phyloP scores from a whole-genome alignment of 2,113 vertebrate species.

The Lampris incognitus region DNA sequence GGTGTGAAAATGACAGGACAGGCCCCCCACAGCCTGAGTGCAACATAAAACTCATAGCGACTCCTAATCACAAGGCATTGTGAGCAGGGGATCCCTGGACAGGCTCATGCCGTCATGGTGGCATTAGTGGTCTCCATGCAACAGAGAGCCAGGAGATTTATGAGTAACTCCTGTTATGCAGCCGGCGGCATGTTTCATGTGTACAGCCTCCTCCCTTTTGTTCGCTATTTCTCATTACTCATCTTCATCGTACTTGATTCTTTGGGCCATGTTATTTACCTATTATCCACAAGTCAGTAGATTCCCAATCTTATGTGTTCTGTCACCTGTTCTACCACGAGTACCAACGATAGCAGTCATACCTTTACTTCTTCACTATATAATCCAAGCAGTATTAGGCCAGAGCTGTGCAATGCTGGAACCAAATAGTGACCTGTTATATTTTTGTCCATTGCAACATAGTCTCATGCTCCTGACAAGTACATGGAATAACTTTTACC shows the following conservation, averaged over 20 bases:
- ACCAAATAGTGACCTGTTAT: too few species aligned
- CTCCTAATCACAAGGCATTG: constrained; percentile 50
- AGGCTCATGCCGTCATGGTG: constrained; percentile 16
- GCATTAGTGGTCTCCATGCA: constrained; percentile 35
- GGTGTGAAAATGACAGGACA: constrained; percentile 47
- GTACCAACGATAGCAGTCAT: too few species aligned
- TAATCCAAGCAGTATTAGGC: too few species aligned
- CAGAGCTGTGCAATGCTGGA: too few species aligned
- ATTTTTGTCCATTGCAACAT: too few species aligned
- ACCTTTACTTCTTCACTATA: too few species aligned
- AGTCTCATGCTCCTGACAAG: too few species aligned
- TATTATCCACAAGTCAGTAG: not conserved
- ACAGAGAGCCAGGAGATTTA: constrained; percentile 52
- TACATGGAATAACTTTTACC: too few species aligned
- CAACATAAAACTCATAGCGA: constrained; percentile 53
- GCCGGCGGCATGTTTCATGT: constrained; percentile 26
- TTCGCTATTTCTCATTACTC: not conserved
- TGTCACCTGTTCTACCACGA: too few species aligned
- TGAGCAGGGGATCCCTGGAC: not conserved
- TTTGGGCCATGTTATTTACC: not conserved
- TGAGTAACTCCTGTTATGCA: constrained; percentile 18
- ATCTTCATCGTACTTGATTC: not conserved
- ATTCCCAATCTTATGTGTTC: not conserved
- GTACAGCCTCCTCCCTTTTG: not conserved
- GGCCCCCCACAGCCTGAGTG: constrained; percentile 2